Evolutionary conservation across 2,888 invertebrate genomes (phyloP).

Genomic region (Heteropelma amictum): DNA sequence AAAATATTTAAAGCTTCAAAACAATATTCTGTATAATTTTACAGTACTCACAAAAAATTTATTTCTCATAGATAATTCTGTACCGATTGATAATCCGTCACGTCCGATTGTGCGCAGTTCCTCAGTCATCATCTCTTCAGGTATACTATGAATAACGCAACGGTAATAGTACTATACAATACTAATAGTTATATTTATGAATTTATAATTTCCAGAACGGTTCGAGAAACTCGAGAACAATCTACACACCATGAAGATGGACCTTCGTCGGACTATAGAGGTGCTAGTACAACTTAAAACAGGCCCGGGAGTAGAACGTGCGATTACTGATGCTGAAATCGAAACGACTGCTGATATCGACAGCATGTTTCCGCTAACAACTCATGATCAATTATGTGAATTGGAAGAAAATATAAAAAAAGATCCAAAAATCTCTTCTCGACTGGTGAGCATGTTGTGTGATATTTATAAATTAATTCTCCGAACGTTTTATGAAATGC

Average conservation of each 20-base stretch:
- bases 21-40: constrained; percentile 20
- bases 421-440: constrained; percentile 10
- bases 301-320: neutral
- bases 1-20: constrained; percentile 7
- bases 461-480: constrained; percentile 20
- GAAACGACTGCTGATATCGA: constrained; percentile 26
- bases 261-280: constrained; percentile 24
- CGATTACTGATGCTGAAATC: constrained; percentile 24
- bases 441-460: constrained; percentile 30
- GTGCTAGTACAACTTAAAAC: constrained; percentile 19
- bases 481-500: constrained; percentile 3
- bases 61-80: constrained; percentile 21
- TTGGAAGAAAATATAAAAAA: constrained; percentile 17
- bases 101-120: constrained; percentile 16
- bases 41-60: constrained; percentile 25
- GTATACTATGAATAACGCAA: constrained; percentile 11
- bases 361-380: constrained; percentile 28
- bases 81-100: constrained; percentile 23
- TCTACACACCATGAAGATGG: constrained; percentile 11
- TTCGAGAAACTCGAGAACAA: constrained; percentile 21
- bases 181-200: constrained; percentile 28
- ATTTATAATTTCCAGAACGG: constrained; percentile 23
- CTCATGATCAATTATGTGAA: constrained; percentile 15
- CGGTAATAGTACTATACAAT: constrained; percentile 11
- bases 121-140: constrained; percentile 4